These are phyloP conservation scores for Tenebrio molitor DNA, from an alignment of 1,140 invertebrate species.

Conservation along the genomic window DNA sequence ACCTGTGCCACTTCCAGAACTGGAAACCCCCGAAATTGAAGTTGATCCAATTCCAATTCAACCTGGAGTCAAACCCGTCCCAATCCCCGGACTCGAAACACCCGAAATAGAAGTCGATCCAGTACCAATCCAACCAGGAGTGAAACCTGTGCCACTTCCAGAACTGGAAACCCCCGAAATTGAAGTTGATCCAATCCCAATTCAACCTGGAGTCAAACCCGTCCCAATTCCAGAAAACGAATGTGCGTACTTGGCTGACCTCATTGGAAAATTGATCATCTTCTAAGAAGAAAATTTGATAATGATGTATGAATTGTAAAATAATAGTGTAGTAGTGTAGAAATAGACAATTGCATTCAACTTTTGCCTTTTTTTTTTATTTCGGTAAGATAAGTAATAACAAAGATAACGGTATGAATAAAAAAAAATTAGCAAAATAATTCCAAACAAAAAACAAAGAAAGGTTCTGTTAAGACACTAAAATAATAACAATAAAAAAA, in stretches of 20 bases:
- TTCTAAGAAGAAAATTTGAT: background rate
- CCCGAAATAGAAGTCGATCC: constrained; percentile 7
- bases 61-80: background rate
- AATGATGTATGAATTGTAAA: background rate
- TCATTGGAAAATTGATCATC: constrained; percentile 24
- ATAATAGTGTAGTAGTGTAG: background rate
- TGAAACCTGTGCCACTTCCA: background rate
- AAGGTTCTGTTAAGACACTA: too few species aligned
- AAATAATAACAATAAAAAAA: too few species aligned
- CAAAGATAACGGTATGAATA: too few species aligned
- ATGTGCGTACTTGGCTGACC: constrained; percentile 21
- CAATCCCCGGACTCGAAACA: background rate
- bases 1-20: background rate
- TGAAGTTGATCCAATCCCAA: too few species aligned
- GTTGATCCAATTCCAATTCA: background rate
- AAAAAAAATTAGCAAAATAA: background rate
- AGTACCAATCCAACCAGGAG: constrained; percentile 4
- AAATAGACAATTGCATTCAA: background rate
- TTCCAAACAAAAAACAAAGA: too few species aligned
- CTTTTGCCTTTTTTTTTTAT: too few species aligned
- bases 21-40: too few species aligned
- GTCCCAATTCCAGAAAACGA: background rate
- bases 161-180: too few species aligned
- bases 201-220: too few species aligned
- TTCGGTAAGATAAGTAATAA: too few species aligned